Conservation (phyloP, 2,113 vertebrate genomes). For the Pterocles gutturalis region DNA sequence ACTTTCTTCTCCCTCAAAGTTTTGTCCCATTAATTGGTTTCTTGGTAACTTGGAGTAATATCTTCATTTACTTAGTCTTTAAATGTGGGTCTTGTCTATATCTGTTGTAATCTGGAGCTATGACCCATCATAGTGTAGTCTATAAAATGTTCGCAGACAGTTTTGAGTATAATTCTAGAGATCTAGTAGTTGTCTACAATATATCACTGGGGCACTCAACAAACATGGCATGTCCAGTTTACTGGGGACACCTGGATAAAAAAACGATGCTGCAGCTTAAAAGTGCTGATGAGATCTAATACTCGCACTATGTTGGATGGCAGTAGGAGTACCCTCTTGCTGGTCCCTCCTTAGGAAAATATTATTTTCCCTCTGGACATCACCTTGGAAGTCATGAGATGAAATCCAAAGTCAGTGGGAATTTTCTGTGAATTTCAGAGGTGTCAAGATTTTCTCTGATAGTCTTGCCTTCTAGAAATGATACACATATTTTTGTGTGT, state of each 20-base stretch:
- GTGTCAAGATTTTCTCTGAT: not conserved
- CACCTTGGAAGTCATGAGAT: not conserved
- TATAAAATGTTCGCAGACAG: not conserved
- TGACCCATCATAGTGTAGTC: not conserved
- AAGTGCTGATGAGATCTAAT: not conserved
- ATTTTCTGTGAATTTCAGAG: not conserved
- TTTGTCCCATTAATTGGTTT: not conserved
- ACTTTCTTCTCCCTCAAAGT: not conserved
- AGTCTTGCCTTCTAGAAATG: not conserved
- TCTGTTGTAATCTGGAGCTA: not conserved
- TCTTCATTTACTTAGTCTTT: not conserved
- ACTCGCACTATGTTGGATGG: not conserved
- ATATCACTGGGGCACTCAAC: not conserved
- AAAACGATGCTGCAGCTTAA: not conserved
- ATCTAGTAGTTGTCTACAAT: not conserved
- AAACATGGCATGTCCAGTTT: not conserved
- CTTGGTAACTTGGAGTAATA: not conserved
- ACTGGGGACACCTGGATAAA: not conserved
- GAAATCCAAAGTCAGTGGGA: not conserved
- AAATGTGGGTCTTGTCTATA: not conserved
- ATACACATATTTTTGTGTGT: rapidly evolving
- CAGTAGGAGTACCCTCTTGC: not conserved
- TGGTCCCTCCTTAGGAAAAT: not conserved
- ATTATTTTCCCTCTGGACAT: not conserved
- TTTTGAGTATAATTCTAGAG: not conserved